These are phyloP conservation scores for Chaetura pelagica DNA, from an alignment of 2,113 vertebrate genomes.

Conservation along the genomic window DNA sequence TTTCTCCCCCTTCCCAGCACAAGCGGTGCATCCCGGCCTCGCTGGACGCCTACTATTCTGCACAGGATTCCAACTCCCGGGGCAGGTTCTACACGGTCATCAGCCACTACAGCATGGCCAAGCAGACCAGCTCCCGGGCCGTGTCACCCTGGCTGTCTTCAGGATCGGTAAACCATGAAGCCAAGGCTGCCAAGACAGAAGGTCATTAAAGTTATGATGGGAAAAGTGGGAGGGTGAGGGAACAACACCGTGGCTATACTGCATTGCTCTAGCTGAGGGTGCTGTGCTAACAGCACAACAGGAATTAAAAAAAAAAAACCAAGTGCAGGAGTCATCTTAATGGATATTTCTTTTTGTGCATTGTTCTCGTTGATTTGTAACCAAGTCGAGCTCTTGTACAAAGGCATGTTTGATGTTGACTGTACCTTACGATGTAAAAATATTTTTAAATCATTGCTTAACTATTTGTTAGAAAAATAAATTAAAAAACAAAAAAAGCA, in stretches of 20 bases:
- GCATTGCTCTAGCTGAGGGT: constrained; percentile 60
- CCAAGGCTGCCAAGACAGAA: constrained; percentile 87
- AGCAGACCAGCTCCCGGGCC: constrained; percentile 95
- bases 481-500: constrained; percentile 71
- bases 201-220: constrained; percentile 83
- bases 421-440: constrained; percentile 82
- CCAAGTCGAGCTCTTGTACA: constrained; percentile 83
- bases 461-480: constrained; percentile 80
- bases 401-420: constrained; percentile 88
- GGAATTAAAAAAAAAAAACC: constrained; percentile 10
- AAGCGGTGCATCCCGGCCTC: constrained; percentile 97
- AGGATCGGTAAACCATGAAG: constrained; percentile 84
- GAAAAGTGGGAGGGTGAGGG: neutral
- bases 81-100: constrained; percentile 98
- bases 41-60: constrained; percentile 94
- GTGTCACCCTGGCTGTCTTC: constrained; percentile 95
- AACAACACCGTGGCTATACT: constrained; percentile 28
- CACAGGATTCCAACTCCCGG: constrained; percentile 93
- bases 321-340: constrained; percentile 74
- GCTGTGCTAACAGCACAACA: constrained; percentile 37
- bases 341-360: constrained; percentile 80
- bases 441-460: constrained; percentile 83
- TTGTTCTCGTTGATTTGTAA: constrained; percentile 88
- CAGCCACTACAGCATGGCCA: constrained; percentile 99
- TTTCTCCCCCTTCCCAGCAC: constrained; percentile 80